Evolutionary conservation across 2,113 vertebrate genomes (phyloP).

Genomic region (Trichechus manatus): DNA sequence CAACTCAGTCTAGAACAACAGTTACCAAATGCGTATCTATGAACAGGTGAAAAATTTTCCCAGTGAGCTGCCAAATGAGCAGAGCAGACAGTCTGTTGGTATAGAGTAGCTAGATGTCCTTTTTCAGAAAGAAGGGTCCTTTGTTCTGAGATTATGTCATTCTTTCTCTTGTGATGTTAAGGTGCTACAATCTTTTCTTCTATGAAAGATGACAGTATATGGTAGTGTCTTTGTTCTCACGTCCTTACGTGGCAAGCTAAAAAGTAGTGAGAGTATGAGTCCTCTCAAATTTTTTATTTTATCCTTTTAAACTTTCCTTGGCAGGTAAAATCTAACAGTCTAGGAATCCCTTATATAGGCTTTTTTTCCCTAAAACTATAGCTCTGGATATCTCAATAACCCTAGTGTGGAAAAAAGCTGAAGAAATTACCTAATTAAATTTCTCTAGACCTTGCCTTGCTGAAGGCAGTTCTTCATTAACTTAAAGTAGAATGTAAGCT

Average conservation of each 20-base stretch:
- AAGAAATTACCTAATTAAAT: constrained; percentile 12
- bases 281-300: neutral
- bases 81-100: neutral
- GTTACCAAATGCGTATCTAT: neutral
- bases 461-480: neutral
- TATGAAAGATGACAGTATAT: neutral
- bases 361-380: neutral
- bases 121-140: neutral
- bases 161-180: neutral
- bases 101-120: neutral
- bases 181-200: neutral
- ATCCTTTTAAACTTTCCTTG: neutral
- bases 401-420: neutral
- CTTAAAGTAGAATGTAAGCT: neutral
- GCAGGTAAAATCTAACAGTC: neutral
- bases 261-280: neutral
- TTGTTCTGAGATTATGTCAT: neutral
- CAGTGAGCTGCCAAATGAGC: neutral
- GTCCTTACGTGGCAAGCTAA: neutral
- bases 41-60: neutral
- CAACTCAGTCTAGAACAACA: neutral
- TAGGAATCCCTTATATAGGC: neutral
- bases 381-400: neutral
- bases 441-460: neutral
- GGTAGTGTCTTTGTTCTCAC: neutral